A percentile compares a stretch with the other conserved stretches of the same genome.
Evolutionary conservation across 2,797 vertebrate genomes (phyloP).

Genomic region (Sebastes reedi): DNA sequence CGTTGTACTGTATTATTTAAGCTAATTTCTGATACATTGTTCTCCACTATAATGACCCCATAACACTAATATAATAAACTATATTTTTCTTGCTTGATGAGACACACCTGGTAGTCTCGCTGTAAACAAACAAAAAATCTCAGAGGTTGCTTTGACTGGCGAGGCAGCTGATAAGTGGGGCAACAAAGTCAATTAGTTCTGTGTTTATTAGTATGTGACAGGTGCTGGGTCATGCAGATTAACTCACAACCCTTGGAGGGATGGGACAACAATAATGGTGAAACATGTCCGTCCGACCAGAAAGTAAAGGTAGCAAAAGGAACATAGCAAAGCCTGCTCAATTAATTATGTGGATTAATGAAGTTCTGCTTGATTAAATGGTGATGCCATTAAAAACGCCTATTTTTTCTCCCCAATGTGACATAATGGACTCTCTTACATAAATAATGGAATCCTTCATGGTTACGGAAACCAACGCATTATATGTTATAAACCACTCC

Average conservation of each 20-base stretch:
- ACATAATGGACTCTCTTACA: slow-evolving; percentile 80
- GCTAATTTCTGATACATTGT: slow-evolving; percentile 19
- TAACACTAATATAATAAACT: slow-evolving; percentile 43
- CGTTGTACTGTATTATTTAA: not conserved
- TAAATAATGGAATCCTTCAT: slow-evolving; percentile 84
- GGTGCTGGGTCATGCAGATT: slow-evolving; percentile 85
- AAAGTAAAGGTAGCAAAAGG: slow-evolving; percentile 86
- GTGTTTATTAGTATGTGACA: slow-evolving; percentile 88
- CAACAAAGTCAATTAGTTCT: slow-evolving; percentile 85
- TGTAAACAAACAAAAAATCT: slow-evolving; percentile 72
- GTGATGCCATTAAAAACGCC: slow-evolving; percentile 80
- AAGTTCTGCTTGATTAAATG: slow-evolving; percentile 87
- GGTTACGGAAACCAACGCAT: slow-evolving; percentile 77
- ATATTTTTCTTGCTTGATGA: slow-evolving; percentile 54
- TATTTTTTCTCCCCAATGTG: slow-evolving; percentile 72
- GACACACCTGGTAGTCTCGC: slow-evolving; percentile 59
- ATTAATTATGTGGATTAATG: slow-evolving; percentile 88
- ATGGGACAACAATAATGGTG: slow-evolving; percentile 84
- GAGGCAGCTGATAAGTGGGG: slow-evolving; percentile 73
- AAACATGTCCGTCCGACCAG: slow-evolving; percentile 84
- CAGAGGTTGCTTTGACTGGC: slow-evolving; percentile 62
- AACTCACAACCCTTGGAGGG: slow-evolving; percentile 85
- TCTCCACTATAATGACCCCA: slow-evolving; percentile 30
- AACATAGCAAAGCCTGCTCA: slow-evolving; percentile 83
- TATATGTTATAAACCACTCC: slow-evolving; percentile 73